These are phyloP conservation scores for Muscina levida DNA, from an alignment of 2,888 invertebrate genomes.

Conservation along the genomic window DNA sequence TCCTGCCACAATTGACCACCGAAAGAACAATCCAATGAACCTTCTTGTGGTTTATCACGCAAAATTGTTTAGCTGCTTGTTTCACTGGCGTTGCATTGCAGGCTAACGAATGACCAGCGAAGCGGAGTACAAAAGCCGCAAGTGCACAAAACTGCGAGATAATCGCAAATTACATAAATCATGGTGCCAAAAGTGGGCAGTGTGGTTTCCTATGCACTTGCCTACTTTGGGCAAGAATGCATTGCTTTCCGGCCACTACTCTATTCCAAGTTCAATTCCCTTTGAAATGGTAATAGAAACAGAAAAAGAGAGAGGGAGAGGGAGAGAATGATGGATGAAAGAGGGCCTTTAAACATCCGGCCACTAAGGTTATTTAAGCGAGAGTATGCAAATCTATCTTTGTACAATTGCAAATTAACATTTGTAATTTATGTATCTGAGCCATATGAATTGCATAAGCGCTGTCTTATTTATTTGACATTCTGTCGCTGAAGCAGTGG, in stretches of 20 bases:
- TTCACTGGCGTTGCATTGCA: not conserved
- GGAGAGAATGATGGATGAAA: no score
- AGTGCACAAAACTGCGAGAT: slow-evolving; percentile 62
- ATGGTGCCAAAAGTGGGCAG: slow-evolving; percentile 48
- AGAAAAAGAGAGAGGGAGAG: no score
- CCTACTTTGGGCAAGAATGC: not conserved
- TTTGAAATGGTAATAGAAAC: slow-evolving; percentile 14
- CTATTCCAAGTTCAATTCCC: not conserved
- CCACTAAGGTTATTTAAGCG: not conserved
- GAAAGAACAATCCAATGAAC: slow-evolving; percentile 53
- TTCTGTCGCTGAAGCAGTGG: slow-evolving; percentile 9
- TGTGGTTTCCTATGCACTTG: slow-evolving; percentile 40
- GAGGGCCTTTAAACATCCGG: no score
- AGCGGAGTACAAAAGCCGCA: slow-evolving; percentile 50
- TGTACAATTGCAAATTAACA: slow-evolving; percentile 37
- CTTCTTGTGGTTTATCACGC: slow-evolving; percentile 60
- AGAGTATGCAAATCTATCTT: slow-evolving; percentile 34
- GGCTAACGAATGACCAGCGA: not conserved
- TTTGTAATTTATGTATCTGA: slow-evolving; percentile 20
- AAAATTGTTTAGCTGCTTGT: slow-evolving; percentile 44
- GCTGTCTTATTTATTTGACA: slow-evolving; percentile 25
- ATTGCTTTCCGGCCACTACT: slow-evolving; percentile 12
- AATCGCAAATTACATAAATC: slow-evolving; percentile 65
- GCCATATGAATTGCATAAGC: slow-evolving; percentile 3
- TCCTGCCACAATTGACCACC: slow-evolving; percentile 49